Evolutionary conservation across 1,140 invertebrate genomes (phyloP).

Genomic region (Magallana gigas): DNA sequence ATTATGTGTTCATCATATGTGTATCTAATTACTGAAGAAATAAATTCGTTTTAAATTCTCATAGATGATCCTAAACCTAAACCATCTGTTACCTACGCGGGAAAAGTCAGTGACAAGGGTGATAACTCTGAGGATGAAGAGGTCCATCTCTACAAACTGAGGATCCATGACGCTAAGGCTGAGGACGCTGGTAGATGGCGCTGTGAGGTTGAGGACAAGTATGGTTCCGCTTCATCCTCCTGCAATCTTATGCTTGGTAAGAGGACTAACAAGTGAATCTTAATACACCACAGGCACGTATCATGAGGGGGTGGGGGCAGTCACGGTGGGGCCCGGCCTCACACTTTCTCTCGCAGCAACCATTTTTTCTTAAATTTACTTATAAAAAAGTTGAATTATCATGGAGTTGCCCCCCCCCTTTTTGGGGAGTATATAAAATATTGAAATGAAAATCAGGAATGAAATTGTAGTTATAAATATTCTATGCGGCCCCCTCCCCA

Average conservation of each 20-base stretch:
- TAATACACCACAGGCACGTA: no score
- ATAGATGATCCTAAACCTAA: conserved; percentile 12
- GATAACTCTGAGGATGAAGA: conserved; percentile 47
- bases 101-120: not conserved
- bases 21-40: no score
- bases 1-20: not conserved
- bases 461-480: no score
- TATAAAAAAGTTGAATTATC: no score
- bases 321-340: no score
- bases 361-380: no score
- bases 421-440: no score
- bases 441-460: no score
- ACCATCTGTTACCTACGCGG: not conserved
- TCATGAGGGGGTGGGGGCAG: no score
- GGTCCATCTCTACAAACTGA: conserved; percentile 46
- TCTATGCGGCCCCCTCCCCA: no score
- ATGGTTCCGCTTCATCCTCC: conserved; percentile 20
- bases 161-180: conserved; percentile 53
- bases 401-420: no score
- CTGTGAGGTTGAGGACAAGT: conserved; percentile 55
- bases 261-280: not conserved
- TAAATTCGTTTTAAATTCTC: not conserved
- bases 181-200: conserved; percentile 51
- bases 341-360: no score
- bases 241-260: conserved; percentile 11